phyloP scores from a whole-genome alignment of 2,888 invertebrate genomes.

The Lomographa bimaculata region DNA sequence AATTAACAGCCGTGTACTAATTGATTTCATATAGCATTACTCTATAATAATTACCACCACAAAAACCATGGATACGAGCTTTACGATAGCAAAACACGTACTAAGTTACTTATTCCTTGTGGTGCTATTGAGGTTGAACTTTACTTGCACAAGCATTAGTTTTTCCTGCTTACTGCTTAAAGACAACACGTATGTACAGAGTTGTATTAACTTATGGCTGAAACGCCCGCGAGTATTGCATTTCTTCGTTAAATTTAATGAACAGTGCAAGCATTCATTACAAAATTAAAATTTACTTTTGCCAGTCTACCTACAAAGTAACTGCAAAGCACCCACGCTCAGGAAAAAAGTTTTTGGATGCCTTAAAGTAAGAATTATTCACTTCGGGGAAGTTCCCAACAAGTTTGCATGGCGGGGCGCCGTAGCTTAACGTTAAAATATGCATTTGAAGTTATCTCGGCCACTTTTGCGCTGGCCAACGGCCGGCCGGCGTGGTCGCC shows the following conservation, averaged over 20 bases:
- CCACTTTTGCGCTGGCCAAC: conserved; percentile 63
- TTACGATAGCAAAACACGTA: no score
- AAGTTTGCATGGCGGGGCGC: conserved; percentile 65
- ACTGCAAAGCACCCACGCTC: conserved; percentile 32
- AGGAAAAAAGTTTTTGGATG: conserved; percentile 45
- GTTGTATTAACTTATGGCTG: no score
- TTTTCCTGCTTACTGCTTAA: no score
- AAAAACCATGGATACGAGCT: no score
- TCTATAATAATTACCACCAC: no score
- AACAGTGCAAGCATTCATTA: conserved; percentile 6
- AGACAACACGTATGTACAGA: no score
- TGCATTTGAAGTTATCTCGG: conserved; percentile 74
- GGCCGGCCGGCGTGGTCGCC: conserved; percentile 36
- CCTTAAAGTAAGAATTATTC: conserved; percentile 70
- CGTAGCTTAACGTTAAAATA: conserved; percentile 76
- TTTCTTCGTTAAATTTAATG: no score
- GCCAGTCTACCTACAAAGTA: neutral
- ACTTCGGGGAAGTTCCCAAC: conserved; percentile 65
- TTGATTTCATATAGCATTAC: conserved; percentile 28
- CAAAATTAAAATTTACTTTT: conserved; percentile 10
- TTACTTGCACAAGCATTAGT: no score
- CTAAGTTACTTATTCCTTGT: no score
- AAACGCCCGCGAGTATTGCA: no score
- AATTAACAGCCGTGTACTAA: conserved; percentile 39
- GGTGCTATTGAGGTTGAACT: no score